These are phyloP conservation scores for Perodicticus potto DNA, from an alignment of 2,797 vertebrate species.

Conservation along the genomic window DNA sequence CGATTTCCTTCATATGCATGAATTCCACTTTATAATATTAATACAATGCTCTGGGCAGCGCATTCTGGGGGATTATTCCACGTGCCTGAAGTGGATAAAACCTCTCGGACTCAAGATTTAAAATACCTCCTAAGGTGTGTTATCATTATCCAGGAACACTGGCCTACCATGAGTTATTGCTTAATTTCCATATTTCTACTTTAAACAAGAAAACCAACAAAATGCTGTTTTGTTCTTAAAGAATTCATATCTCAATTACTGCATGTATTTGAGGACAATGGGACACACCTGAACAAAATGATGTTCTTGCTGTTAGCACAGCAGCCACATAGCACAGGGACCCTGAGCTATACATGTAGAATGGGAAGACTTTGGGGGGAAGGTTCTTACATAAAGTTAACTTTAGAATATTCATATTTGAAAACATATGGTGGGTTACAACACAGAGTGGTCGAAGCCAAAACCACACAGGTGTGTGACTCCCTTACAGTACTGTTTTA, in stretches of 20 bases:
- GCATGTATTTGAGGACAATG: background rate
- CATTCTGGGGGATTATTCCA: slow-evolving; percentile 47
- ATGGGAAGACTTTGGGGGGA: background rate
- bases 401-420: slow-evolving; percentile 42
- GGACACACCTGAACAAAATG: background rate
- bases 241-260: background rate
- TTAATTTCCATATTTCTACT: slow-evolving; percentile 60
- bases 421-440: slow-evolving; percentile 60
- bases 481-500: slow-evolving; percentile 32
- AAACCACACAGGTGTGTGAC: slow-evolving; percentile 69
- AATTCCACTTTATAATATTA: slow-evolving; percentile 50
- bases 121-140: background rate
- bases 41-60: background rate
- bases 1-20: slow-evolving; percentile 2
- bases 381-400: slow-evolving; percentile 1
- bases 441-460: background rate
- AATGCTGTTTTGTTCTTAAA: background rate
- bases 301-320: background rate
- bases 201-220: slow-evolving; percentile 42
- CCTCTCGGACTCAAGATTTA: slow-evolving; percentile 2
- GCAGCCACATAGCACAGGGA: background rate
- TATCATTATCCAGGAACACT: slow-evolving; percentile 12
- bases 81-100: slow-evolving; percentile 20
- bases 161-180: slow-evolving; percentile 25
- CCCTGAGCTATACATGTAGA: background rate